Evolutionary conservation across 2,113 vertebrate genomes (phyloP).

Genomic region (Bubo blakistoni): DNA sequence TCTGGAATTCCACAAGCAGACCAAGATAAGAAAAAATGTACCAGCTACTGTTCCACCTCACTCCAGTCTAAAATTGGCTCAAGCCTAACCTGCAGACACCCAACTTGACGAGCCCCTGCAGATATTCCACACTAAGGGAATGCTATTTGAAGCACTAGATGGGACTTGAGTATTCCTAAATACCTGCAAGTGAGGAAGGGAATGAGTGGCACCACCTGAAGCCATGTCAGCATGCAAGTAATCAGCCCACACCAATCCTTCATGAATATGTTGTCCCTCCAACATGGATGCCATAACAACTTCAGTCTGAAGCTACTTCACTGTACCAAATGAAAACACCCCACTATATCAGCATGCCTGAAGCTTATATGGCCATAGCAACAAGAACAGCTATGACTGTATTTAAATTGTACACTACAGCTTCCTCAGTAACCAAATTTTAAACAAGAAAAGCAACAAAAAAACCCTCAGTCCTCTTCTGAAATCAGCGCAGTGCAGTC

Average conservation of each 20-base stretch:
- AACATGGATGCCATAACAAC: background rate
- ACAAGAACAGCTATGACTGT: background rate
- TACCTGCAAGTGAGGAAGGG: background rate
- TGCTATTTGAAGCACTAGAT: fast-evolving
- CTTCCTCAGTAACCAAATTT: background rate
- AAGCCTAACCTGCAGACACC: background rate
- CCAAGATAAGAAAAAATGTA: background rate
- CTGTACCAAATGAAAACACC: background rate
- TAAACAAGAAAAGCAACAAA: background rate
- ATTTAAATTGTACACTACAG: background rate
- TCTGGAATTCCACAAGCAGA: background rate
- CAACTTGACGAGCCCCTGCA: background rate
- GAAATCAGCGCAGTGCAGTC: background rate
- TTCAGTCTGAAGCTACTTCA: background rate
- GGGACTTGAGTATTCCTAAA: background rate
- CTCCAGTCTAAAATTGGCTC: background rate
- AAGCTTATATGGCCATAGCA: background rate
- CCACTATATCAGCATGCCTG: background rate
- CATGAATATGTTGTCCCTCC: background rate
- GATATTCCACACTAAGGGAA: background rate
- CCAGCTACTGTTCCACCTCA: background rate
- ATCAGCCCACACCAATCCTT: background rate
- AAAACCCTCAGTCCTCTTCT: background rate
- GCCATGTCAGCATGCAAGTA: background rate
- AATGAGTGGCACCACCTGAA: background rate